phyloP scores from a whole-genome alignment of 2,113 vertebrate genomes.

The Anarhynchus alexandrinus region DNA sequence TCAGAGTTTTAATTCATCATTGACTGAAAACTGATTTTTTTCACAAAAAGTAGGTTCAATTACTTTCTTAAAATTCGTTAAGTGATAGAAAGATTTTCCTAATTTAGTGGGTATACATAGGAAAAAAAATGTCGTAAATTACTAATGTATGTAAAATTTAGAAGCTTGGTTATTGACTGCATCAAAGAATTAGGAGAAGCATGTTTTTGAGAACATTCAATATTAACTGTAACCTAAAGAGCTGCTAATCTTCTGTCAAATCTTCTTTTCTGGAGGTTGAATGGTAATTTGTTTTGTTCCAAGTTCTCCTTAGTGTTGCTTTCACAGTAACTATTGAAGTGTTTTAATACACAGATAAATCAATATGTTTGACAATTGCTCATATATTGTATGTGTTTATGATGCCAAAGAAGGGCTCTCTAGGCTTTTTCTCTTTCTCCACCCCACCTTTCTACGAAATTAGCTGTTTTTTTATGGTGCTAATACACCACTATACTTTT shows the following conservation, averaged over 20 bases:
- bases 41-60: neutral
- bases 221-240: neutral
- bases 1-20: neutral
- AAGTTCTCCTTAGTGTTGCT: neutral
- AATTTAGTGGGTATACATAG: neutral
- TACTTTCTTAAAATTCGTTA: neutral
- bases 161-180: neutral
- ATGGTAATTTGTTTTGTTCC: neutral
- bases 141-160: neutral
- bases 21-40: neutral
- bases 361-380: neutral
- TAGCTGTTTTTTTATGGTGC: neutral
- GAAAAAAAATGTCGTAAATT: neutral
- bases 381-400: neutral
- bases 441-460: neutral
- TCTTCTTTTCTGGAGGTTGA: neutral
- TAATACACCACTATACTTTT: neutral
- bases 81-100: neutral
- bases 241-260: neutral
- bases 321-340: neutral
- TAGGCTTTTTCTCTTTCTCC: neutral
- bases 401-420: neutral
- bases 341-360: neutral
- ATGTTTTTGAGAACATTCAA: neutral
- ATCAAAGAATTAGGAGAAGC: neutral